phyloP scores from a whole-genome alignment of 1,140 invertebrate genomes.

The Brachionus calyciflorus region DNA sequence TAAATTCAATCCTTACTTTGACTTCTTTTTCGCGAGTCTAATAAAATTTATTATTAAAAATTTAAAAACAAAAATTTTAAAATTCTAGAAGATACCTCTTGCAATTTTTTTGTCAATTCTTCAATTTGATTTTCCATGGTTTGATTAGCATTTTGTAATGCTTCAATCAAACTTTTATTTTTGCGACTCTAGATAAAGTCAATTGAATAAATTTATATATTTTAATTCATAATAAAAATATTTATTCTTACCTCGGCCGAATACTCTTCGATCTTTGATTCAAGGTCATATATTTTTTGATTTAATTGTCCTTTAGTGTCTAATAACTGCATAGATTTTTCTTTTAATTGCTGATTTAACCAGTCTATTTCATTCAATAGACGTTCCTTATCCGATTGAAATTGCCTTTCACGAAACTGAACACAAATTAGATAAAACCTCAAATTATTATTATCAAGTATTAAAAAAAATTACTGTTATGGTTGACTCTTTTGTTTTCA shows the following conservation, averaged over 20 bases:
- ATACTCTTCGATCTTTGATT: constrained; percentile 74
- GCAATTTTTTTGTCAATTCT: constrained; percentile 69
- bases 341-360: constrained; percentile 42
- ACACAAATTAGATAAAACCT: background rate
- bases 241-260: constrained; percentile 74
- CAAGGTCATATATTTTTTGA: constrained; percentile 72
- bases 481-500: constrained; percentile 13
- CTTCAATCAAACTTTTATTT: constrained; percentile 66
- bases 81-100: constrained; percentile 61
- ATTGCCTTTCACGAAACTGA: constrained; percentile 34
- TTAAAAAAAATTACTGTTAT: constrained; percentile 56
- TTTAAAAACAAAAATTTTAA: background rate
- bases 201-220: background rate
- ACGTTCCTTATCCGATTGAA: constrained; percentile 43
- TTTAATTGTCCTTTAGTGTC: constrained; percentile 49
- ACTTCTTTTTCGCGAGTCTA: constrained; percentile 69
- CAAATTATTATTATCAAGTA: constrained; percentile 62
- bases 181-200: constrained; percentile 54
- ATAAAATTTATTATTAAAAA: background rate
- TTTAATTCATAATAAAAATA: constrained; percentile 67
- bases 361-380: constrained; percentile 47
- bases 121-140: constrained; percentile 69
- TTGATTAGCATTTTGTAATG: constrained; percentile 68
- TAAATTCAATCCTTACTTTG: constrained; percentile 75
- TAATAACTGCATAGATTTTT: constrained; percentile 36